These are phyloP conservation scores for Tipula unca DNA, from an alignment of 2,888 invertebrate genomes.

Conservation along the genomic window DNA sequence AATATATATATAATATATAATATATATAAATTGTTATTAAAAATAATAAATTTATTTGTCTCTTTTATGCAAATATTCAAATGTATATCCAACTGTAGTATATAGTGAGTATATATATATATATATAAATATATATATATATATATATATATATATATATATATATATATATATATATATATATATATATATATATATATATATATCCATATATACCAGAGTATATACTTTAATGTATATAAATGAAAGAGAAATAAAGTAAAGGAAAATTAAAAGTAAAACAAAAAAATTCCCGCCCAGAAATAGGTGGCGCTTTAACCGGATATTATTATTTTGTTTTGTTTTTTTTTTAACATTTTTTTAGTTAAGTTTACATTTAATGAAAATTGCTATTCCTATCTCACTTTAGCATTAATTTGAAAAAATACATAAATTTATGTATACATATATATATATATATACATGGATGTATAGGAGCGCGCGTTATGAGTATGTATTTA, in stretches of 20 bases:
- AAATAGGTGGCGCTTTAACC: slow-evolving; percentile 21
- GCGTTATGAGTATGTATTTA: neutral
- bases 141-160: neutral
- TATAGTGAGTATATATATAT: neutral
- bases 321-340: slow-evolving; percentile 15
- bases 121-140: neutral
- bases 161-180: neutral
- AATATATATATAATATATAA: neutral
- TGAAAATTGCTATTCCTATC: neutral
- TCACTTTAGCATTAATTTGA: slow-evolving; percentile 15
- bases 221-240: neutral
- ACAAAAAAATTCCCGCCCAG: slow-evolving; percentile 19
- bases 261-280: slow-evolving; percentile 1
- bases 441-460: neutral
- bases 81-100: neutral
- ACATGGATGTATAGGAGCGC: neutral
- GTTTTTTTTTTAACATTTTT: neutral
- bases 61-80: neutral
- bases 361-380: slow-evolving; percentile 14
- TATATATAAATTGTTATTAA: neutral
- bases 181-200: neutral
- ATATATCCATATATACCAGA: neutral
- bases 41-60: neutral
- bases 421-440: slow-evolving; percentile 9
- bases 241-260: neutral